Evolutionary conservation across 2,113 vertebrate species (phyloP).

Genomic region (Anarhynchus alexandrinus): DNA sequence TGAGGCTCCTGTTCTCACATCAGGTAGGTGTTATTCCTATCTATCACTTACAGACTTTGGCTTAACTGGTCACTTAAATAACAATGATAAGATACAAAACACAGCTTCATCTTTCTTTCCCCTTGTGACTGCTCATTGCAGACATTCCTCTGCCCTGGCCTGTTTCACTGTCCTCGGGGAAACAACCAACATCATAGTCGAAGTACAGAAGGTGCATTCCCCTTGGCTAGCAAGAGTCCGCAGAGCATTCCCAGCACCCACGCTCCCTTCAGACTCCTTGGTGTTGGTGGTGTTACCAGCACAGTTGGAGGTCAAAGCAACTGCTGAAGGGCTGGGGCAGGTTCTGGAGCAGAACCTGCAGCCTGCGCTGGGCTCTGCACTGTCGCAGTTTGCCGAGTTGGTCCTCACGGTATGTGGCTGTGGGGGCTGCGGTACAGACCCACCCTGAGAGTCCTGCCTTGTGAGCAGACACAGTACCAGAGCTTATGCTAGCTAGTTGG

Average conservation of each 20-base stretch:
- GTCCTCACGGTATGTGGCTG: not conserved
- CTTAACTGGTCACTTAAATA: slow-evolving; percentile 10
- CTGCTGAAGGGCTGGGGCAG: not conserved
- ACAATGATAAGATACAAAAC: not conserved
- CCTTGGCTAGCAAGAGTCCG: not conserved
- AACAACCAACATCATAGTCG: not conserved
- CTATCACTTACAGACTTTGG: not conserved
- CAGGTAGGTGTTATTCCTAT: slow-evolving; percentile 16
- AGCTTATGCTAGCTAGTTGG: not conserved
- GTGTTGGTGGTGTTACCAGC: not conserved
- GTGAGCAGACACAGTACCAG: not conserved
- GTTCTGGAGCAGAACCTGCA: not conserved
- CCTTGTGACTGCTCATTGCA: not conserved
- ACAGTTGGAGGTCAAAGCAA: not conserved
- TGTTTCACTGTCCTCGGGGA: not conserved
- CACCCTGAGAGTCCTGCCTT: not conserved
- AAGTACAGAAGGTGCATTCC: not conserved
- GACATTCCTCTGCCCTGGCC: not conserved
- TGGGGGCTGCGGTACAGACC: not conserved
- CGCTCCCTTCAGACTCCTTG: not conserved
- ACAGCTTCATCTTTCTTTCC: not conserved
- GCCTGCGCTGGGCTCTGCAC: not conserved
- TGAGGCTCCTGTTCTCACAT: not conserved
- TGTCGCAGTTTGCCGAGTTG: fast-evolving
- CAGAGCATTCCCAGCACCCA: not conserved